phyloP scores from a whole-genome alignment of 1,140 invertebrate species.

The Drosophila equinoxialis region DNA sequence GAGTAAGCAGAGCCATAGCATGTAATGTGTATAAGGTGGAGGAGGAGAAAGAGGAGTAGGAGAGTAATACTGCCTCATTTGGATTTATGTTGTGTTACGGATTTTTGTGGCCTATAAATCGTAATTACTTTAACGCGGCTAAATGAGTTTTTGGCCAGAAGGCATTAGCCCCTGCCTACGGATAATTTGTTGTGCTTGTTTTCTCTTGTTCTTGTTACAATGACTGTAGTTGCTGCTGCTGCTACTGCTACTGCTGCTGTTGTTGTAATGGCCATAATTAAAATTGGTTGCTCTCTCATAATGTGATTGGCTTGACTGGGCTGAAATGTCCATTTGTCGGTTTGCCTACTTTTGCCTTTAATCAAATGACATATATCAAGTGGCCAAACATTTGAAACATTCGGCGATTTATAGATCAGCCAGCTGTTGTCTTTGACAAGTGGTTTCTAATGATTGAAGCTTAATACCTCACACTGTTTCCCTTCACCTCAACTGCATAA shows the following conservation, averaged over 20 bases:
- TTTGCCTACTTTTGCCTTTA: constrained; percentile 20
- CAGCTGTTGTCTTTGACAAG: constrained; percentile 15
- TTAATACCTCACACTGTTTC: too few relatives aligned
- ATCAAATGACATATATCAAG: constrained; percentile 69
- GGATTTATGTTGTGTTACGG: constrained; percentile 80
- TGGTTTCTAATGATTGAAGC: constrained; percentile 15
- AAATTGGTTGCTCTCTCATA: constrained; percentile 77
- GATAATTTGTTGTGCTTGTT: constrained; percentile 5
- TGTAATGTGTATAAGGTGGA: too few relatives aligned
- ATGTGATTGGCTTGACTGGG: constrained; percentile 68
- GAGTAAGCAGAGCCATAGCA: not conserved
- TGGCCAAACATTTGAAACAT: constrained; percentile 53
- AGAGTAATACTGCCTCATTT: constrained; percentile 60
- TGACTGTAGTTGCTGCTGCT: constrained; percentile 28
- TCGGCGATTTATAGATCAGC: constrained; percentile 49
- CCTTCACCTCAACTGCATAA: too few relatives aligned
- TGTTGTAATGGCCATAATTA: constrained; percentile 75
- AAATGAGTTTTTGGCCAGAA: constrained; percentile 74
- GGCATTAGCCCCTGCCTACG: constrained; percentile 56
- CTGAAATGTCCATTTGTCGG: constrained; percentile 19
- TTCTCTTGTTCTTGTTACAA: constrained; percentile 44
- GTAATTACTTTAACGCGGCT: constrained; percentile 79
- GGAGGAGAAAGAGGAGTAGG: not conserved
- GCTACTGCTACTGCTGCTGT: constrained; percentile 15
- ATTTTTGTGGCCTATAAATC: constrained; percentile 80